A percentile compares a stretch with the other conserved stretches of the same genome.
phyloP scores from a whole-genome alignment of 2,113 vertebrate species.

The Thomomys bottae region DNA sequence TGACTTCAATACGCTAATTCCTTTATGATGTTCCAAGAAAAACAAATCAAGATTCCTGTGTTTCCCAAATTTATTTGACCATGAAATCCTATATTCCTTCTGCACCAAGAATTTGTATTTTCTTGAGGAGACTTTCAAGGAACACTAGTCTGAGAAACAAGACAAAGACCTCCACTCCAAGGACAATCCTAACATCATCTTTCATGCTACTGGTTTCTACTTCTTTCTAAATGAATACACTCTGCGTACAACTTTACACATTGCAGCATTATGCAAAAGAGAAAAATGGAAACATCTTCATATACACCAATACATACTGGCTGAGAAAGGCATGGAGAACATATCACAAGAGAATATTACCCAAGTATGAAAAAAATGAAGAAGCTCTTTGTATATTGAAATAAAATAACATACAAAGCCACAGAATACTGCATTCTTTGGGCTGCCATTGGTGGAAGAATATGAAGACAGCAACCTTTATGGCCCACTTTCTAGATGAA shows the following conservation, averaged over 20 bases:
- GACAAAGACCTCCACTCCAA: neutral
- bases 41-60: neutral
- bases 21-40: neutral
- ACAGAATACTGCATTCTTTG: neutral
- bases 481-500: neutral
- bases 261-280: neutral
- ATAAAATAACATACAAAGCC: neutral
- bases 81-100: neutral
- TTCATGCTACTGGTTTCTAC: neutral
- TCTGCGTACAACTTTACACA: neutral
- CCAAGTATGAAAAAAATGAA: neutral
- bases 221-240: neutral
- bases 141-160: neutral
- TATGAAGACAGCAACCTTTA: neutral
- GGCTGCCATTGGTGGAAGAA: neutral
- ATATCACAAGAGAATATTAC: neutral
- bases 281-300: neutral
- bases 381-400: neutral
- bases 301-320: neutral
- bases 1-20: neutral
- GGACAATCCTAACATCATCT: neutral
- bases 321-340: neutral
- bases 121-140: neutral
- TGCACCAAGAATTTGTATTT: neutral
- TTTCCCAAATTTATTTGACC: constrained; percentile 2